These are phyloP conservation scores for Nycteola revayana DNA, from an alignment of 2,888 invertebrate genomes.

Conservation along the genomic window DNA sequence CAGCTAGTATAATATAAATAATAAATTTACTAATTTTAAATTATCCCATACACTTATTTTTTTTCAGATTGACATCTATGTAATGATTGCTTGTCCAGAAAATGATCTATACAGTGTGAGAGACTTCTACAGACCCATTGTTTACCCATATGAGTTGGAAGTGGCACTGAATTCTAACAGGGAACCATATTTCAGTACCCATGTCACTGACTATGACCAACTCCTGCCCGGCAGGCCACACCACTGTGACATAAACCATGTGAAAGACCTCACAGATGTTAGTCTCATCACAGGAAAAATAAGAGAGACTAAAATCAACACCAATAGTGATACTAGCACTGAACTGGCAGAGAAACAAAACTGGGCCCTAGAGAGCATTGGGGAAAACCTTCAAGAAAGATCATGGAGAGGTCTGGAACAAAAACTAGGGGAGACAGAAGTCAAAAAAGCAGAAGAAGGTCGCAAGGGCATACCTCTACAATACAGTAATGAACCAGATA, in stretches of 20 bases:
- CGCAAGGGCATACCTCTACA: conserved; percentile 88
- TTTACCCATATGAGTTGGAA: conserved; percentile 96
- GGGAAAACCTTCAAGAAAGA: conserved; percentile 85
- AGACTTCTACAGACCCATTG: conserved; percentile 94
- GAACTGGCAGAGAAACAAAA: conserved; percentile 72
- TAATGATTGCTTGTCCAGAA: conserved; percentile 95
- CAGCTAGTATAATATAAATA: too few species aligned
- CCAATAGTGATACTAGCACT: conserved; percentile 53
- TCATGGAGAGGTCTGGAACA: conserved; percentile 95
- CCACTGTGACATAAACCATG: conserved; percentile 68
- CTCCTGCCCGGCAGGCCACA: conserved; percentile 84
- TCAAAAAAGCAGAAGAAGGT: conserved; percentile 86
- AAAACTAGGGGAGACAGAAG: conserved; percentile 87
- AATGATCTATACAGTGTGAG: conserved; percentile 91
- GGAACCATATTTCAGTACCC: conserved; percentile 81
- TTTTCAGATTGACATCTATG: conserved; percentile 93
- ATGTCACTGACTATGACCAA: conserved; percentile 88
- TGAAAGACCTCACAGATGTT: conserved; percentile 81
- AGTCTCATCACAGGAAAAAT: conserved; percentile 89
- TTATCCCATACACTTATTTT: too few species aligned
- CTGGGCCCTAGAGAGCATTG: conserved; percentile 80
- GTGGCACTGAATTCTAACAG: conserved; percentile 85
- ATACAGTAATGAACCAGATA: conserved; percentile 83
- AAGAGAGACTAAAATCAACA: conserved; percentile 68
- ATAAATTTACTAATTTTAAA: too few species aligned